phyloP scores from a whole-genome alignment of 2,113 vertebrate genomes.

The Labrus mixtus region DNA sequence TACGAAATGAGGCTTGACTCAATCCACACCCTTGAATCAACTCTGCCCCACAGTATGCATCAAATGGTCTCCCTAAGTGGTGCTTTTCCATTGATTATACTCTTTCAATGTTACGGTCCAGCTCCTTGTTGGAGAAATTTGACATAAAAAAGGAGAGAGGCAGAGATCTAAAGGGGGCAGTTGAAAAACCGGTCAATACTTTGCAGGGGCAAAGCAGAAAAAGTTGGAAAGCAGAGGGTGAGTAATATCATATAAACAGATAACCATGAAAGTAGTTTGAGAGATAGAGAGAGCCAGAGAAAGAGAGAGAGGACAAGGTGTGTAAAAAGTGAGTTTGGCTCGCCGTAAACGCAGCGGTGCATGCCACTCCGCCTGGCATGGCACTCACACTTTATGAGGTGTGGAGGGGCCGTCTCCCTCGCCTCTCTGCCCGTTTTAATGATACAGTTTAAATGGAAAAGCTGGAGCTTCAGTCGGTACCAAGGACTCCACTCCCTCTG shows the following conservation, averaged over 20 bases:
- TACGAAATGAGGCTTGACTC: slow-evolving; percentile 81
- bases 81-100: slow-evolving; percentile 82
- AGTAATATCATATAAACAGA: slow-evolving; percentile 77
- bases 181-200: slow-evolving; percentile 77
- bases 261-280: slow-evolving; percentile 66
- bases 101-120: slow-evolving; percentile 76
- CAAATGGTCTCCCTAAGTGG: slow-evolving; percentile 79
- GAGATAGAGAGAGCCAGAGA: slow-evolving; percentile 30
- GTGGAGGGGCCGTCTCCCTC: slow-evolving; percentile 77
- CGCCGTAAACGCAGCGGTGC: slow-evolving; percentile 74
- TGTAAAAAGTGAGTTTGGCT: slow-evolving; percentile 72
- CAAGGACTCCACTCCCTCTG: slow-evolving; percentile 71
- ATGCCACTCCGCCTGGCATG: slow-evolving; percentile 70
- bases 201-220: slow-evolving; percentile 64
- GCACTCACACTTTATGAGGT: slow-evolving; percentile 83
- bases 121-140: slow-evolving; percentile 75
- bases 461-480: slow-evolving; percentile 74
- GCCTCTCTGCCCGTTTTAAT: slow-evolving; percentile 77
- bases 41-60: slow-evolving; percentile 80
- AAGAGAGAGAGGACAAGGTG: slow-evolving; percentile 73
- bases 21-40: slow-evolving; percentile 81
- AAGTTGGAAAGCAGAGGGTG: slow-evolving; percentile 69
- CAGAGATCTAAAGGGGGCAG: slow-evolving; percentile 54
- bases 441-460: slow-evolving; percentile 81
- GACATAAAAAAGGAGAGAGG: slow-evolving; percentile 54